These are phyloP conservation scores for Chlorospingus flavigularis DNA, from an alignment of 2,797 vertebrate species.

Conservation along the genomic window DNA sequence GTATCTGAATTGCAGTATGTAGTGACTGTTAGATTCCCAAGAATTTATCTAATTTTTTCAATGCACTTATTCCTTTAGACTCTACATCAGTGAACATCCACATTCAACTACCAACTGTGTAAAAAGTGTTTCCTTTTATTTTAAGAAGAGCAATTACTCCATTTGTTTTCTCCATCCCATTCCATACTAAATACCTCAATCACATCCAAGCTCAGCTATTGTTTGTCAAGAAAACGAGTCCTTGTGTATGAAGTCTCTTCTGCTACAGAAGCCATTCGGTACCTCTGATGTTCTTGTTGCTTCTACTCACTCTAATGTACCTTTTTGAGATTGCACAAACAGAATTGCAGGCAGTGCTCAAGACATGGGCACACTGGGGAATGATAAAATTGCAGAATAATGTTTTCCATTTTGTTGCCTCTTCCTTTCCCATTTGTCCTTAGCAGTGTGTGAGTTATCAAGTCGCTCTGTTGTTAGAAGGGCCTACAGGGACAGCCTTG, in stretches of 20 bases:
- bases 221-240: not conserved
- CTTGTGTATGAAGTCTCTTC: not conserved
- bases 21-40: not conserved
- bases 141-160: not conserved
- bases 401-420: slow-evolving; percentile 47
- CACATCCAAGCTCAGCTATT: not conserved
- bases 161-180: not conserved
- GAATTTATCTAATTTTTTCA: not conserved
- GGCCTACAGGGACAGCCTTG: not conserved
- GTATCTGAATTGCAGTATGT: not conserved
- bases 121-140: not conserved
- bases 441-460: not conserved
- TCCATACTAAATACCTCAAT: not conserved
- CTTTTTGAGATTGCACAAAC: not conserved
- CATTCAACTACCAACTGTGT: not conserved
- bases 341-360: not conserved
- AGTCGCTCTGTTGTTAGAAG: not conserved
- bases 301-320: not conserved
- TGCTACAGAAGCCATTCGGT: not conserved
- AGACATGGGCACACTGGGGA: not conserved
- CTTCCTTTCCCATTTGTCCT: slow-evolving; percentile 30
- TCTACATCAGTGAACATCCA: not conserved
- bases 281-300: not conserved
- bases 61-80: not conserved
- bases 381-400: slow-evolving; percentile 8